These are phyloP conservation scores for Brachyhypopomus occidentalis DNA, from an alignment of 2,113 vertebrate genomes.

Conservation along the genomic window DNA sequence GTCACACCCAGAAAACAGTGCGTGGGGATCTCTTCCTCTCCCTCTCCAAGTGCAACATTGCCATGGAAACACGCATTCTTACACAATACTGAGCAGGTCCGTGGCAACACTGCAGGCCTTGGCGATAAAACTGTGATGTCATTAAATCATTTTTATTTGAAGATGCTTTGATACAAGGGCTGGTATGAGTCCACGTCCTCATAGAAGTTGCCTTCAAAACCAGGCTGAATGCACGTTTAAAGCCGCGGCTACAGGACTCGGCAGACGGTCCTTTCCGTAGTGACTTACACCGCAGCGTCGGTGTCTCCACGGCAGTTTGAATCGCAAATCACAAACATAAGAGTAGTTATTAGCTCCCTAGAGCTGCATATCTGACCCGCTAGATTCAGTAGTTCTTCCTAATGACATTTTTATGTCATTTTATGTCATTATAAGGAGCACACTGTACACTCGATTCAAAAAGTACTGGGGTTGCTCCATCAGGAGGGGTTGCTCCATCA, in stretches of 20 bases:
- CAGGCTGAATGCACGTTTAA: too few species aligned
- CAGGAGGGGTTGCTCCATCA: too few species aligned
- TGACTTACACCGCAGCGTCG: too few species aligned
- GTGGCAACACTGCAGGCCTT: constrained; percentile 1
- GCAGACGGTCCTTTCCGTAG: too few species aligned
- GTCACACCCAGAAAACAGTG: constrained; percentile 25
- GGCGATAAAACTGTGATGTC: constrained; percentile 5
- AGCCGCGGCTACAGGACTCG: too few species aligned
- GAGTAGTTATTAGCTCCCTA: background rate
- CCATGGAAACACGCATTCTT: constrained; percentile 51
- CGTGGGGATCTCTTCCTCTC: constrained; percentile 14
- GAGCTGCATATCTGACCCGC: background rate
- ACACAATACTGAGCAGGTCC: constrained; percentile 25
- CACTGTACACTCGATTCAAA: too few species aligned
- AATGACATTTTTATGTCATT: too few species aligned
- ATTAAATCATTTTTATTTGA: background rate
- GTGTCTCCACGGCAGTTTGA: too few species aligned
- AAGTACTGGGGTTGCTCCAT: too few species aligned
- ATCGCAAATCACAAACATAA: too few species aligned
- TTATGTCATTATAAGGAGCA: too few species aligned
- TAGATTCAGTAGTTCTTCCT: too few species aligned
- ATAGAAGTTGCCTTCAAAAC: background rate
- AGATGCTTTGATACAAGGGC: background rate
- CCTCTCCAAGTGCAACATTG: constrained; percentile 14
- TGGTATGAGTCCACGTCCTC: background rate